Percentiles rank a stretch among this genome's conserved stretches.
These are phyloP conservation scores for Halcyon senegalensis DNA, from an alignment of 2,113 vertebrate species.

Conservation along the genomic window DNA sequence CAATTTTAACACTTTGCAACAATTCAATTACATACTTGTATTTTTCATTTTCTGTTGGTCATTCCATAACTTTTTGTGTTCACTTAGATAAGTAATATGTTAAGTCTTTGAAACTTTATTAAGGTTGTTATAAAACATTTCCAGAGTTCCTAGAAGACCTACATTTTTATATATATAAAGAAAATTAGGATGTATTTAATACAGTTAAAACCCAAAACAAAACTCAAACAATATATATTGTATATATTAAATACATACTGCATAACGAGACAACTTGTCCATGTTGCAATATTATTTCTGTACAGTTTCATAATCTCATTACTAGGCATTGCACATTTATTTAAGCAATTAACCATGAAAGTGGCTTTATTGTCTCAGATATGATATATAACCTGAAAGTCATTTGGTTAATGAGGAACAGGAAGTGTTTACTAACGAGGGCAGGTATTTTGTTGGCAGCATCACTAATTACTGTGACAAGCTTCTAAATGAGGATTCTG, in stretches of 20 bases:
- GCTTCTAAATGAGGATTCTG: neutral
- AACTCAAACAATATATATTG: neutral
- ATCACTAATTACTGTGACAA: slow-evolving; percentile 53
- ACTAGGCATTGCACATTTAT: slow-evolving; percentile 53
- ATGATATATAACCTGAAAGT: slow-evolving; percentile 65
- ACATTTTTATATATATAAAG: neutral
- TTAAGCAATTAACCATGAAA: slow-evolving; percentile 74
- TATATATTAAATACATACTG: neutral
- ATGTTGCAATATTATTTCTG: slow-evolving; percentile 25
- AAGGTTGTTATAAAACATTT: neutral
- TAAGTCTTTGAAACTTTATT: neutral
- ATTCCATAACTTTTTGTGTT: neutral
- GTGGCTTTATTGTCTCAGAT: slow-evolving; percentile 57
- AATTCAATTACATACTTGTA: neutral
- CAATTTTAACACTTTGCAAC: neutral
- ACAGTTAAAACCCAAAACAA: neutral
- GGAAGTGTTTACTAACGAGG: slow-evolving; percentile 44
- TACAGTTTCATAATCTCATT: slow-evolving; percentile 30
- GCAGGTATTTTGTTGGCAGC: slow-evolving; percentile 45
- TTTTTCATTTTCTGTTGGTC: neutral
- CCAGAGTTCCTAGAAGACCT: neutral
- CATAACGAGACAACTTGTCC: neutral
- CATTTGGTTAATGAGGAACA: slow-evolving; percentile 72
- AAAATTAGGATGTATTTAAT: neutral
- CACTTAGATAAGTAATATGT: neutral